A percentile compares a stretch with the other conserved stretches of the same genome.
Conservation (phyloP, 2,888 invertebrate species). For the Eustalomyia histrio region DNA sequence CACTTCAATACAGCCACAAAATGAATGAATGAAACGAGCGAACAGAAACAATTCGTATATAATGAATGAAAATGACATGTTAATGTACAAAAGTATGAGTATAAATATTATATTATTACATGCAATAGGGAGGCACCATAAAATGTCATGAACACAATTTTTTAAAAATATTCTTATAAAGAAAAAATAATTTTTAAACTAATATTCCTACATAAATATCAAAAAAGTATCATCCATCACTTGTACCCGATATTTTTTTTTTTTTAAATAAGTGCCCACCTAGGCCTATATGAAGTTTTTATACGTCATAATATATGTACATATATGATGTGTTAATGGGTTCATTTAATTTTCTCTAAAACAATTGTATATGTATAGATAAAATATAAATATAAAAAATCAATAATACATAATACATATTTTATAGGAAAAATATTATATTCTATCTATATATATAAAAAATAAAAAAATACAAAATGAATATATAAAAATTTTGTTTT, state of each 20-base stretch:
- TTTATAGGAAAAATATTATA: not conserved
- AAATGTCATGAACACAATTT: too few relatives aligned
- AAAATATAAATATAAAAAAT: conserved; percentile 14
- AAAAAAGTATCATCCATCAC: too few relatives aligned
- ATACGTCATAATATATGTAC: not conserved
- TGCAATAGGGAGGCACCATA: not conserved
- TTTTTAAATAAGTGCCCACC: not conserved
- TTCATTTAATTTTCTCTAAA: not conserved
- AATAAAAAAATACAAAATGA: not conserved
- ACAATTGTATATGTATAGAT: not conserved
- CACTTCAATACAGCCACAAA: conserved; percentile 37
- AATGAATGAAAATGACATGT: conserved; percentile 54
- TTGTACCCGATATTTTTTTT: not conserved
- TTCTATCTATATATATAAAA: not conserved
- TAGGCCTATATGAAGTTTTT: too few relatives aligned
- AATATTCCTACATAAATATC: too few relatives aligned
- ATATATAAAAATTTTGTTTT: not conserved
- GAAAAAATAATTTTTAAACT: too few relatives aligned
- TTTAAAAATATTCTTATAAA: too few relatives aligned
- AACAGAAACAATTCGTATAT: not conserved
- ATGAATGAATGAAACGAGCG: not conserved
- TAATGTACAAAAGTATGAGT: conserved; percentile 35
- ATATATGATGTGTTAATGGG: conserved; percentile 44
- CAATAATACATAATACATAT: conserved; percentile 1
- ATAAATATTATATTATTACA: not conserved